Evolutionary conservation across 2,888 invertebrate species (phyloP).

Genomic region (Sceliomorpha sp.): DNA sequence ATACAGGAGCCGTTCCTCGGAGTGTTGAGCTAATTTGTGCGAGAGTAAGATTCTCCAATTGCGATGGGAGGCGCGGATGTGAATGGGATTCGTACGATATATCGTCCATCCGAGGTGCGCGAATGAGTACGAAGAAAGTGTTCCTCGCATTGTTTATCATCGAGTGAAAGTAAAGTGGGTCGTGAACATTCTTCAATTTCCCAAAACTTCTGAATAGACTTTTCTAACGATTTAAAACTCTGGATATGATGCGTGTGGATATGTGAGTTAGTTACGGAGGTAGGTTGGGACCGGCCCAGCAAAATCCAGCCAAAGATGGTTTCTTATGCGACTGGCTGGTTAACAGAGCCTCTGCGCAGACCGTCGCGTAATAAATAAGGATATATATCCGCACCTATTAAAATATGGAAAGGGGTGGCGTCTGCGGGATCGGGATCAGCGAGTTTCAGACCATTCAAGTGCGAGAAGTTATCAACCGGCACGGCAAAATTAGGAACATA

Average conservation of each 20-base stretch:
- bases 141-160: constrained; percentile 1
- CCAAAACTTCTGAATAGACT: too few species aligned
- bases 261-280: too few species aligned
- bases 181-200: too few species aligned
- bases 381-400: constrained; percentile 16
- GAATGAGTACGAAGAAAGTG: constrained; percentile 8
- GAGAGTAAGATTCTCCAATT: neutral
- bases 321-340: constrained; percentile 2
- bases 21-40: neutral
- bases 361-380: constrained; percentile 4
- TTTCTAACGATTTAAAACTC: too few species aligned
- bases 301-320: constrained; percentile 12
- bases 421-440: constrained; percentile 13
- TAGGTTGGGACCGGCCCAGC: too few species aligned
- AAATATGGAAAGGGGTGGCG: neutral
- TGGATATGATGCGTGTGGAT: too few species aligned
- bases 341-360: neutral
- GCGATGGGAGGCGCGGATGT: constrained; percentile 1
- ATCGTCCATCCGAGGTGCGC: constrained; percentile 7
- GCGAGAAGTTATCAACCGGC: neutral
- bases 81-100: constrained; percentile 20
- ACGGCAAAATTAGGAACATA: constrained; percentile 7
- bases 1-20: neutral
- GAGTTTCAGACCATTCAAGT: constrained; percentile 10
- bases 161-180: too few species aligned